These are phyloP conservation scores for Condylura cristata DNA, from an alignment of 2,113 vertebrate species.

Conservation along the genomic window DNA sequence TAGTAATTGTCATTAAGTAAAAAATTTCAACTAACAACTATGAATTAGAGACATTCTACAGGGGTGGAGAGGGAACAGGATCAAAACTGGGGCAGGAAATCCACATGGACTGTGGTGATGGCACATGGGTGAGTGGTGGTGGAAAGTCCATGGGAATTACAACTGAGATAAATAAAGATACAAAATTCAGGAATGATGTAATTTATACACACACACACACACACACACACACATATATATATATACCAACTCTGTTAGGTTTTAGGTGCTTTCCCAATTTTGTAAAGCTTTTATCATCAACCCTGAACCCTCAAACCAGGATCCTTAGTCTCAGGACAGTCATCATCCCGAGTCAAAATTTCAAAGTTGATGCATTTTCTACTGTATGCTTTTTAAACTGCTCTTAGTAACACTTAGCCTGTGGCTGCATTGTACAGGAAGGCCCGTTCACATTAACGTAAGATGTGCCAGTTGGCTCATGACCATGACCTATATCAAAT, in stretches of 20 bases:
- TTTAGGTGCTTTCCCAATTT: background rate
- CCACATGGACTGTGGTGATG: no score
- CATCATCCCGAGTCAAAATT: background rate
- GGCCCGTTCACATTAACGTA: background rate
- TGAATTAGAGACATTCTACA: no score
- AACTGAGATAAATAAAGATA: no score
- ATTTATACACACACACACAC: no score
- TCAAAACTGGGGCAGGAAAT: no score
- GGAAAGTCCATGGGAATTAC: no score
- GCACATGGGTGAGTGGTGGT: no score
- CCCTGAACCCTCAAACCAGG: background rate
- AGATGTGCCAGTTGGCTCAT: background rate
- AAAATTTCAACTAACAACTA: no score
- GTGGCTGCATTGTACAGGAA: background rate
- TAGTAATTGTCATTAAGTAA: no score
- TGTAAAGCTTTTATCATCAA: constrained; percentile 9
- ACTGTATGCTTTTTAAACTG: background rate
- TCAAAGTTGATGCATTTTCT: background rate
- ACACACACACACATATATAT: no score
- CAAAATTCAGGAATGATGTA: no score
- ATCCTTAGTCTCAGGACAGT: background rate
- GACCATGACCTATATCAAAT: background rate
- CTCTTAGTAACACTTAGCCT: background rate
- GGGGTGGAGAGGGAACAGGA: no score
- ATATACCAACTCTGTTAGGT: background rate